Evolutionary conservation across 2,113 vertebrate genomes (phyloP).

Genomic region (Vombatus ursinus): DNA sequence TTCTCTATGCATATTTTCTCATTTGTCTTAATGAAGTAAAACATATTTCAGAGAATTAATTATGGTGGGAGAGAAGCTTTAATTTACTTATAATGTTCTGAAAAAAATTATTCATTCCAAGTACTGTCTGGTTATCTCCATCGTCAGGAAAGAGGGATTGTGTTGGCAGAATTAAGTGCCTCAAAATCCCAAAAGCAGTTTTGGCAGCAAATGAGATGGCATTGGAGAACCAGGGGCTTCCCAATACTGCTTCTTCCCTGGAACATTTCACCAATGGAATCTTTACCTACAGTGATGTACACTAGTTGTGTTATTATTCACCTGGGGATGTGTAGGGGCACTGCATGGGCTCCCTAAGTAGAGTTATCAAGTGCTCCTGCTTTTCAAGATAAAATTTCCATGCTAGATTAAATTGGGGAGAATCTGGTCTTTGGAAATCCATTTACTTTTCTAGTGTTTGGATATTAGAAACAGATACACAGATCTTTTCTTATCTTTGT

Average conservation of each 20-base stretch:
- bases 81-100: neutral
- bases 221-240: neutral
- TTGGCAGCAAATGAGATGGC: neutral
- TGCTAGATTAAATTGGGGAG: neutral
- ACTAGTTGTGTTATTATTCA: neutral
- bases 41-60: neutral
- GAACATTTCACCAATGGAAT: neutral
- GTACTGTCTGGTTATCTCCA: neutral
- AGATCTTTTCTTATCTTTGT: constrained; percentile 11
- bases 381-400: constrained; percentile 4
- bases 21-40: neutral
- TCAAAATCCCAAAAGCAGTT: neutral
- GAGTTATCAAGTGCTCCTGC: neutral
- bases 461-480: neutral
- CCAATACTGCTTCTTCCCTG: neutral
- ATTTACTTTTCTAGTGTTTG: constrained; percentile 29
- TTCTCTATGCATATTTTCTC: neutral
- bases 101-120: neutral
- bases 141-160: neutral
- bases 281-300: neutral
- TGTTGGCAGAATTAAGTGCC: neutral
- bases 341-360: neutral
- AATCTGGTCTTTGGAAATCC: constrained; percentile 29
- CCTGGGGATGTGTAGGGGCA: neutral
- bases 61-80: neutral